These are phyloP conservation scores for Hirtodrosophila alboralis DNA, from an alignment of 2,888 invertebrate genomes.

Conservation along the genomic window DNA sequence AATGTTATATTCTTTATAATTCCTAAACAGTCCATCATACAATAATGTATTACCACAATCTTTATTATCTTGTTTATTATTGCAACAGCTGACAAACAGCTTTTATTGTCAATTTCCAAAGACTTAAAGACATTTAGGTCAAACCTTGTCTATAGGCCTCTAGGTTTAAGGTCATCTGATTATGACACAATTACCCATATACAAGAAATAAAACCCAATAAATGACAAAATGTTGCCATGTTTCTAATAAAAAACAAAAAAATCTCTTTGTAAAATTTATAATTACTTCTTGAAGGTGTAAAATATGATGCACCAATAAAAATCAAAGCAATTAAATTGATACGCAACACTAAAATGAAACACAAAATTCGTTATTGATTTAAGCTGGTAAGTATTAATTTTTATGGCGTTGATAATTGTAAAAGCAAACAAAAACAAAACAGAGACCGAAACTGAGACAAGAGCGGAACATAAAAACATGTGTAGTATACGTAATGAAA, in stretches of 20 bases:
- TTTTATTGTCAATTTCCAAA: conserved; percentile 22
- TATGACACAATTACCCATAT: conserved; percentile 24
- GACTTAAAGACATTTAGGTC: conserved; percentile 43
- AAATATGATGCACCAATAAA: conserved; percentile 57
- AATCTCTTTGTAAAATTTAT: conserved; percentile 37
- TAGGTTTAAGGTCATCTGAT: conserved; percentile 40
- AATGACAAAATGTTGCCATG: conserved; percentile 47
- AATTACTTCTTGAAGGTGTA: conserved; percentile 37
- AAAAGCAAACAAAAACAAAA: conserved; percentile 34
- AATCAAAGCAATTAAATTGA: conserved; percentile 46
- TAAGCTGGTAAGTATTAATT: conserved; percentile 44
- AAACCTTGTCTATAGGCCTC: conserved; percentile 9
- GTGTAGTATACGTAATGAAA: conserved; percentile 40
- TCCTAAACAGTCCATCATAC: not conserved
- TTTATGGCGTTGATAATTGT: conserved; percentile 64
- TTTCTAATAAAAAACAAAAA: conserved; percentile 32
- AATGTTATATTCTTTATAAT: not conserved
- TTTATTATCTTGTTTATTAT: conserved; percentile 5
- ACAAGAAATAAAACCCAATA: conserved; percentile 39
- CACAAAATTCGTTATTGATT: conserved; percentile 57
- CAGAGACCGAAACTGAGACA: conserved; percentile 13
- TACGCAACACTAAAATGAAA: conserved; percentile 33
- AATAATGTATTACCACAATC: not conserved
- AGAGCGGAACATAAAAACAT: conserved; percentile 18
- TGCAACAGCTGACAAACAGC: conserved; percentile 11